These are phyloP conservation scores for Limnephilus auricula DNA, from an alignment of 2,888 invertebrate genomes.

Conservation along the genomic window DNA sequence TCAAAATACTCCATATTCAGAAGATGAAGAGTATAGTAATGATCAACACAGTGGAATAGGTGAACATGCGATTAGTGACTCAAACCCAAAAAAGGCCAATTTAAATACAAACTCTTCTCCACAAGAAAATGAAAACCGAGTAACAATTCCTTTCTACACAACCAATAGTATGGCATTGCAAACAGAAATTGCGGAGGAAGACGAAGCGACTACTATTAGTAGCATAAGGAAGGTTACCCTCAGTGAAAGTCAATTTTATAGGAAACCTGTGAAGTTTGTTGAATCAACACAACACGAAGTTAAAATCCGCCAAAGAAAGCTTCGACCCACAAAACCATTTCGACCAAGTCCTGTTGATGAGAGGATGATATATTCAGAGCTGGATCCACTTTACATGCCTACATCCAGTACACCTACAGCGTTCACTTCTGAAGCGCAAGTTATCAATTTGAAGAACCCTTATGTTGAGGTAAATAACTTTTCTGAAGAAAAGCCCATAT, in stretches of 20 bases:
- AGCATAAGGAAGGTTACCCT: slow-evolving; percentile 45
- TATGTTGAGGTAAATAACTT: slow-evolving; percentile 30
- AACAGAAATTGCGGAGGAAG: slow-evolving; percentile 1
- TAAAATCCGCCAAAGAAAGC: slow-evolving; percentile 67
- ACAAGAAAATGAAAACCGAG: slow-evolving; percentile 18
- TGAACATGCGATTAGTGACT: not conserved
- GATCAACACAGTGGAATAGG: slow-evolving; percentile 11
- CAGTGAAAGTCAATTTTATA: slow-evolving; percentile 21
- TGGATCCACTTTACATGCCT: slow-evolving; percentile 73
- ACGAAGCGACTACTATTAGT: slow-evolving; percentile 7
- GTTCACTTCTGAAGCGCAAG: slow-evolving; percentile 71
- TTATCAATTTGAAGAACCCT: slow-evolving; percentile 67
- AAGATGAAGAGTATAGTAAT: not conserved
- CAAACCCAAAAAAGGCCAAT: slow-evolving; percentile 5
- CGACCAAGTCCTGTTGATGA: slow-evolving; percentile 70
- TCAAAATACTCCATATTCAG: not conserved
- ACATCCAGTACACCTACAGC: slow-evolving; percentile 70
- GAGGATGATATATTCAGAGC: slow-evolving; percentile 73
- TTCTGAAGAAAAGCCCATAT: not conserved
- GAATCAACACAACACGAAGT: slow-evolving; percentile 46
- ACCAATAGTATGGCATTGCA: not conserved
- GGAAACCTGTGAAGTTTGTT: slow-evolving; percentile 40
- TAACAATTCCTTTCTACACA: slow-evolving; percentile 28
- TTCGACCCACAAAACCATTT: slow-evolving; percentile 70
- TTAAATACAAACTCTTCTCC: not conserved